Conservation (phyloP, 2,113 vertebrate species). For the Notiomystis cincta region DNA sequence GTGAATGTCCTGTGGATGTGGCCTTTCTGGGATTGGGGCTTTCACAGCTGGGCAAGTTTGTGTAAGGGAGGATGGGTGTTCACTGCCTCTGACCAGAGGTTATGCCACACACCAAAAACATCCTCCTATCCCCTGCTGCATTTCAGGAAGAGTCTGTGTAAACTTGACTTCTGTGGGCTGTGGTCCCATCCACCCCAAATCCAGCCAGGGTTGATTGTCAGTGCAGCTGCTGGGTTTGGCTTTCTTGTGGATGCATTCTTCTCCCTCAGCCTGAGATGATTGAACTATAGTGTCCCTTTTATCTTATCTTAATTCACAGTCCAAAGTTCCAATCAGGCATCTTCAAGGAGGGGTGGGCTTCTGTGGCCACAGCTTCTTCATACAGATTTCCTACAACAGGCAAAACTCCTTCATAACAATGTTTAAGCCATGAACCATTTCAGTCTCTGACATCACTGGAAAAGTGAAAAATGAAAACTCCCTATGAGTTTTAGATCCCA, state of each 20-base stretch:
- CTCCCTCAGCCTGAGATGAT: too few relatives aligned
- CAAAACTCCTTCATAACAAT: background rate
- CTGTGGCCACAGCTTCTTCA: background rate
- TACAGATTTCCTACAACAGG: background rate
- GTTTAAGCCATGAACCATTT: background rate
- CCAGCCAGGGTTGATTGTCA: background rate
- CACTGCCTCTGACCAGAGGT: background rate
- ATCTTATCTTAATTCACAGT: background rate
- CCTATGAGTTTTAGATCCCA: background rate
- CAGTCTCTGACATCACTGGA: background rate
- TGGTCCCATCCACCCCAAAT: background rate
- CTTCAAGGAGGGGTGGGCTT: background rate
- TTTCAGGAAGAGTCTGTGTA: rapidly evolving
- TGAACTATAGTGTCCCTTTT: background rate
- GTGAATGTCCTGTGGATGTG: rapidly evolving
- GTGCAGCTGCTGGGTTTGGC: background rate
- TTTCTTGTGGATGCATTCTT: background rate
- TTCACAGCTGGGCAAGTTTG: background rate
- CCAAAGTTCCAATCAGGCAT: background rate
- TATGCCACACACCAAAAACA: rapidly evolving
- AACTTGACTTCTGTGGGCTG: background rate
- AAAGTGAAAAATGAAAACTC: background rate
- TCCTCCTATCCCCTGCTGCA: rapidly evolving
- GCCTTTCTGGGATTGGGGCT: rapidly evolving
- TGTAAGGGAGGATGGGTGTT: background rate